These are phyloP conservation scores for Opisthocomus hoazin DNA, from an alignment of 2,113 vertebrate genomes.

Conservation along the genomic window DNA sequence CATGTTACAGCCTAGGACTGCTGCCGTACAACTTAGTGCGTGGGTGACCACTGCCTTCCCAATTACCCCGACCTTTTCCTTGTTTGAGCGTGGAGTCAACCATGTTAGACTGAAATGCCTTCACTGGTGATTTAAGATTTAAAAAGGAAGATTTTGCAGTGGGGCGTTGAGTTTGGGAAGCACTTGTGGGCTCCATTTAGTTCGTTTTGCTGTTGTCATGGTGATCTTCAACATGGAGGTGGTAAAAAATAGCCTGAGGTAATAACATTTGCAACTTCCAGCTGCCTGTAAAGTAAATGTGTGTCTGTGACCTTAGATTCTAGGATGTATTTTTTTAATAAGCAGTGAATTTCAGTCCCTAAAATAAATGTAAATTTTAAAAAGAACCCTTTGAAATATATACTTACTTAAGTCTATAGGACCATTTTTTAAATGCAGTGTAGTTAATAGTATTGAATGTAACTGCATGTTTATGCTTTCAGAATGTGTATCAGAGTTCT, in stretches of 20 bases:
- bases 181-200: background rate
- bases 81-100: conserved; percentile 17
- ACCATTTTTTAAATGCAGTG: background rate
- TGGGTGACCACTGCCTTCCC: background rate
- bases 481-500: background rate
- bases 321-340: background rate
- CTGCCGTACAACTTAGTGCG: background rate
- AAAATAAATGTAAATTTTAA: background rate
- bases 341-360: background rate
- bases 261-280: conserved; percentile 35
- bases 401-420: background rate
- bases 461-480: background rate
- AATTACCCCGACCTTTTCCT: background rate
- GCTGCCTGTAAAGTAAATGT: background rate
- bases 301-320: background rate
- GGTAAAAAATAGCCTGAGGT: background rate
- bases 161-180: background rate
- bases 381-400: background rate
- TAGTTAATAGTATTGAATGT: background rate
- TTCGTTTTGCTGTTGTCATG: conserved; percentile 23
- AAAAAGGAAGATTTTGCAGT: background rate
- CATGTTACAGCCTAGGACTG: background rate
- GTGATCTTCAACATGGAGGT: conserved; percentile 8
- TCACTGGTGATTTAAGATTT: conserved; percentile 15
- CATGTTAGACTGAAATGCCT: background rate